Conservation (phyloP, 2,888 invertebrate genomes). For the Apamea monoglypha region DNA sequence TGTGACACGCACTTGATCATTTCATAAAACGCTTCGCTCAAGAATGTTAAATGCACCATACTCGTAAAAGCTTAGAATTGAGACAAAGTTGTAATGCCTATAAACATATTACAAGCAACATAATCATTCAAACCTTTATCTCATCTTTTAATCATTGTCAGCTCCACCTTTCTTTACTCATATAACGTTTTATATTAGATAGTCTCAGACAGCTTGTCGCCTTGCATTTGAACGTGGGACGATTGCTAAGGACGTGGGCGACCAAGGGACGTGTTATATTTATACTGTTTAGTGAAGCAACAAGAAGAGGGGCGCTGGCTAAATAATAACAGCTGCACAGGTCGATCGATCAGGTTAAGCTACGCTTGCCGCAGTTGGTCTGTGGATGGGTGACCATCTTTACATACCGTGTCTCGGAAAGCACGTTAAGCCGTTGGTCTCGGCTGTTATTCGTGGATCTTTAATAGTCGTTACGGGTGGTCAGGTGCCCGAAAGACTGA, state of each 20-base stretch:
- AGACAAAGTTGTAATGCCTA: neutral
- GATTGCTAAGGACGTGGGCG: neutral
- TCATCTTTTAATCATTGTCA: neutral
- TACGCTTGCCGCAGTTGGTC: no score
- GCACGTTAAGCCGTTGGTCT: no score
- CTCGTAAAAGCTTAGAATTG: neutral
- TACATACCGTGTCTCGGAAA: no score
- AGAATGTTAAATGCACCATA: neutral
- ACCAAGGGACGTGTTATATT: neutral
- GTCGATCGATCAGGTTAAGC: no score
- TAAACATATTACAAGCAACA: no score
- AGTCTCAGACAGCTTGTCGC: constrained; percentile 29
- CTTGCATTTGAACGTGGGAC: neutral
- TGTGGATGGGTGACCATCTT: no score
- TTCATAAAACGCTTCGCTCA: neutral
- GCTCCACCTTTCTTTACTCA: neutral
- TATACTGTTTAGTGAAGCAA: constrained; percentile 2
- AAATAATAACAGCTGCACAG: no score
- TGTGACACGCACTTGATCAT: no score
- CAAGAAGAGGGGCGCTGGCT: no score
- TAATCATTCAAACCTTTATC: constrained; percentile 1
- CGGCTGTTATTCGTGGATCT: no score
- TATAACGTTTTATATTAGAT: neutral
- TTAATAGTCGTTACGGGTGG: no score
- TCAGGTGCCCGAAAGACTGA: no score